Evolutionary conservation across 2,113 vertebrate species (phyloP), one percentile per base, ranked within the genome.

Genomic region (Passer domesticus): DNA sequence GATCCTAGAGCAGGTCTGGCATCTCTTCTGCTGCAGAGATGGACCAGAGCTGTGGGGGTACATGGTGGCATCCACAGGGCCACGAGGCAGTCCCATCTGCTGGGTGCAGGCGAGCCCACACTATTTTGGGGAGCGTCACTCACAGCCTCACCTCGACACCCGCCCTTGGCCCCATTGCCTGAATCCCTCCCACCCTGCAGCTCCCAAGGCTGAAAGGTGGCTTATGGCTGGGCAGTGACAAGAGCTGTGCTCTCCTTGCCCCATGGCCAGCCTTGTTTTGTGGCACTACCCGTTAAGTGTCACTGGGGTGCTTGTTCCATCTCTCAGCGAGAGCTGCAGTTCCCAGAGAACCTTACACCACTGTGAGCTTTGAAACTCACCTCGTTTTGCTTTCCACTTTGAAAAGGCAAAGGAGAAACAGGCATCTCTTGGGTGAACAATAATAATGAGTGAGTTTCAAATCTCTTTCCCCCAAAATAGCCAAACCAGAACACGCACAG

Each of bases 391-490:
- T 92, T 64, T 50, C 86, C 80, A 2, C 72, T 90, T 77, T 7
- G 59, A 35, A 76, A 81, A 68, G 44, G 84, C 75, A 69, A 76
- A 90, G 86, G 62, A 83, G 87, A 94, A 91, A 58, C 43, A 30
- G 58, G 68, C 84, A 89, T 95, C 94, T 95, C 91, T 56, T 66
- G 89, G 87, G 91, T 15, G 28, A 95, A 94, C 87, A 91, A 64
- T 84, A 94, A 96, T 79, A 92, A 94, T n/a, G 80, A 94, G 89
- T 11, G 64, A 94, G 92, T 79, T 94, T 96, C 92, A 94, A 94
- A 92, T 91, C 96, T 95, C 93, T 91, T 85, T 77, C 63, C 90
- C 90, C 89, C 76, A 87, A 88, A 94, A 95, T 93, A 93, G 90
- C 94, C 90, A 91, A 92, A 86, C 67, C 83, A 77, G 92, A 92